Evolutionary conservation across 2,113 vertebrate genomes (phyloP).

Genomic region (Halichoeres trimaculatus): DNA sequence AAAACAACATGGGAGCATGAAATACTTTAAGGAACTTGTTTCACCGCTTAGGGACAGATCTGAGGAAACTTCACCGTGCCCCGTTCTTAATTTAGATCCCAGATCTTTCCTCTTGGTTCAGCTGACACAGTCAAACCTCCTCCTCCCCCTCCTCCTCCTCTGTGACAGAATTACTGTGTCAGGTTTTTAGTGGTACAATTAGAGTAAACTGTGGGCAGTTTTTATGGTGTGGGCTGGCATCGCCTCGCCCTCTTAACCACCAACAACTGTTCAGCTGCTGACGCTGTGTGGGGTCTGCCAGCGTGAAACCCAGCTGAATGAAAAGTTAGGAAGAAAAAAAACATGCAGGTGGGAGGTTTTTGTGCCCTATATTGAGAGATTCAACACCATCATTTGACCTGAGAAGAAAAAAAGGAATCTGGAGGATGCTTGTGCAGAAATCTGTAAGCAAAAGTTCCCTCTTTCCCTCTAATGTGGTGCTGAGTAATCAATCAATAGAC

Average conservation of each 20-base stretch:
- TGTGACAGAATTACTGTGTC: constrained; percentile 54
- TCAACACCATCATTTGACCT: constrained; percentile 12
- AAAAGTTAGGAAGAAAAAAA: background rate
- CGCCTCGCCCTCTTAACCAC: constrained; percentile 45
- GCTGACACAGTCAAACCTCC: background rate
- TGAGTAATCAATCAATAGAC: too few species aligned
- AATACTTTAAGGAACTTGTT: background rate
- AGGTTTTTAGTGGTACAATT: constrained; percentile 57
- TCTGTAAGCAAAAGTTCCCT: background rate
- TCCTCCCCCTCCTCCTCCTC: constrained; percentile 1
- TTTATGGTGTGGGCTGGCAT: constrained; percentile 52
- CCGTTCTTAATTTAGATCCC: constrained; percentile 17
- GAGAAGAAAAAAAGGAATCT: background rate
- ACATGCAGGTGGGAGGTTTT: constrained; percentile 14
- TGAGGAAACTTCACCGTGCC: background rate
- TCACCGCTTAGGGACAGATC: background rate
- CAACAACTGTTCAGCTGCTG: constrained; percentile 44
- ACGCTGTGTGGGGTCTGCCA: constrained; percentile 67
- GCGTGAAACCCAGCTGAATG: constrained; percentile 30
- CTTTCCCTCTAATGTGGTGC: too few species aligned
- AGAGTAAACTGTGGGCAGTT: constrained; percentile 54
- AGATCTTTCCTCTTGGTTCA: constrained; percentile 1
- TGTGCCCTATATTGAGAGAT: constrained; percentile 21
- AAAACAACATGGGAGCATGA: background rate
- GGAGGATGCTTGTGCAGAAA: background rate